These are phyloP conservation scores for Canis aureus DNA, from an alignment of 2,113 vertebrate species.

Conservation along the genomic window DNA sequence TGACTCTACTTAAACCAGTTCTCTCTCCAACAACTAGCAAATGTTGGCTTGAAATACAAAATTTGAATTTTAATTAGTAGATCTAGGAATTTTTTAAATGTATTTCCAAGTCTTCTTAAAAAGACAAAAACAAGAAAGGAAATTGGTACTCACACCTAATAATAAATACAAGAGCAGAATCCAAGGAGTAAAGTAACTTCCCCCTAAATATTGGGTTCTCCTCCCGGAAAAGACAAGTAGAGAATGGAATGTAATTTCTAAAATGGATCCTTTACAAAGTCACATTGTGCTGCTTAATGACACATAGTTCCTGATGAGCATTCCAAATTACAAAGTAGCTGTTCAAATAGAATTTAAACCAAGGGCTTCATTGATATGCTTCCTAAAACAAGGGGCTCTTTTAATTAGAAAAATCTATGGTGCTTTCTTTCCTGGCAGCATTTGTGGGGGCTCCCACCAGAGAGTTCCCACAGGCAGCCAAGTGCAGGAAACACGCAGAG, in stretches of 20 bases:
- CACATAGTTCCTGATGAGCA: constrained; percentile 79
- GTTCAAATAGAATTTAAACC: constrained; percentile 73
- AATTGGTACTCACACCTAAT: constrained; percentile 21
- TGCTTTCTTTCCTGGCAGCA: constrained; percentile 71
- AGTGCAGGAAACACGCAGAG: constrained; percentile 37
- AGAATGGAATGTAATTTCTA: constrained; percentile 78
- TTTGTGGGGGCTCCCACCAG: constrained; percentile 42
- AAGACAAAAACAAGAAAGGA: background rate
- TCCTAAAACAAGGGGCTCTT: constrained; percentile 80
- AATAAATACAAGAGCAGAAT: constrained; percentile 28
- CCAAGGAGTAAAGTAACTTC: constrained; percentile 27
- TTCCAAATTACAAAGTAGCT: constrained; percentile 81
- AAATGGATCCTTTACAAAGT: constrained; percentile 77
- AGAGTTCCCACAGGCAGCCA: constrained; percentile 55
- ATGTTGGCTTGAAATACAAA: background rate
- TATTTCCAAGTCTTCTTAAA: constrained; percentile 3
- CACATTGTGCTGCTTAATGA: constrained; percentile 80
- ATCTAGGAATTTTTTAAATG: background rate
- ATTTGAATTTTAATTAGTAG: constrained; percentile 33
- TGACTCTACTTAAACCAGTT: constrained; percentile 24
- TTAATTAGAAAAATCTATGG: constrained; percentile 81
- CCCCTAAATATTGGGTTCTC: constrained; percentile 54
- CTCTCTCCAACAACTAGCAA: background rate
- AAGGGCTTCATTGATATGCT: constrained; percentile 78
- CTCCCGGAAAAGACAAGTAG: constrained; percentile 64